These are phyloP conservation scores for Harpagifer antarcticus DNA, from an alignment of 2,797 vertebrate genomes.

Conservation along the genomic window DNA sequence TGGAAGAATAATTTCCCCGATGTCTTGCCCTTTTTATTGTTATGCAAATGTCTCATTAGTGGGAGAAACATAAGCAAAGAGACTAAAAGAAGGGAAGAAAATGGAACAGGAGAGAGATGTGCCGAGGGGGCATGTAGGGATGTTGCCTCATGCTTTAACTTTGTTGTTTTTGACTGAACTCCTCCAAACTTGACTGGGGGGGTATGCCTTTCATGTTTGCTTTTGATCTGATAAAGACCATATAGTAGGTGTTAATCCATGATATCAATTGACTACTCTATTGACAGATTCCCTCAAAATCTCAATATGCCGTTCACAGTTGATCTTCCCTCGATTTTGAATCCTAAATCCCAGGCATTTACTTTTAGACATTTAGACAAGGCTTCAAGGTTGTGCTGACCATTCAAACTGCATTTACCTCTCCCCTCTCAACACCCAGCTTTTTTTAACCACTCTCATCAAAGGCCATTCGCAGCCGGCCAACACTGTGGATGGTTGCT, in stretches of 20 bases:
- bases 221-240: slow-evolving; percentile 15
- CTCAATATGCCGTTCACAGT: slow-evolving; percentile 21
- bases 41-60: slow-evolving; percentile 54
- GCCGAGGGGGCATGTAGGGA: slow-evolving; percentile 2
- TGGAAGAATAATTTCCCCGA: slow-evolving; percentile 45
- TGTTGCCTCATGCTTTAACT: slow-evolving; percentile 15
- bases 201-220: slow-evolving; percentile 45
- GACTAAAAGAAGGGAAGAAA: slow-evolving; percentile 1
- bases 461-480: slow-evolving; percentile 25
- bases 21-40: slow-evolving; percentile 9
- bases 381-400: background rate
- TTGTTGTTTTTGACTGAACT: slow-evolving; percentile 27
- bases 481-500: slow-evolving; percentile 10
- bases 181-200: background rate
- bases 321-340: slow-evolving; percentile 10
- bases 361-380: slow-evolving; percentile 29
- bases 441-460: slow-evolving; percentile 41
- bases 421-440: slow-evolving; percentile 1
- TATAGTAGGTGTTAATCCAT: background rate
- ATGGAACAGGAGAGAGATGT: slow-evolving; percentile 41
- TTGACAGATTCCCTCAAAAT: slow-evolving; percentile 35
- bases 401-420: slow-evolving; percentile 1
- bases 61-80: slow-evolving; percentile 12
- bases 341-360: slow-evolving; percentile 34
- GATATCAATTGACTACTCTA: background rate